Conservation (phyloP, 2,888 invertebrate genomes). For the Trisateles emortualis region DNA sequence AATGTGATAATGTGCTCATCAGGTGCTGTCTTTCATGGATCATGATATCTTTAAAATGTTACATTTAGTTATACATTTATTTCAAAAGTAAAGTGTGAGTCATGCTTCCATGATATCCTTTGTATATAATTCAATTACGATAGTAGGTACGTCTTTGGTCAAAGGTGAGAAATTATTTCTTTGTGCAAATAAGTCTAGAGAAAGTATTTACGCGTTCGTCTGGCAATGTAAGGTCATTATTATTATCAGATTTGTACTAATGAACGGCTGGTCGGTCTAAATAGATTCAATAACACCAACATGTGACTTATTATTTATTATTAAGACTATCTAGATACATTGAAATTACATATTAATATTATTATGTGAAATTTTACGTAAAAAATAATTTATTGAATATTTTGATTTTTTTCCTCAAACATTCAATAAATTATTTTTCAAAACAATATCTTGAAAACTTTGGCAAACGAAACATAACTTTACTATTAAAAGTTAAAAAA, state of each 20-base stretch:
- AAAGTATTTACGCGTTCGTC: constrained; percentile 9
- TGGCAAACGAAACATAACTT: too few species aligned
- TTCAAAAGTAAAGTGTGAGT: neutral
- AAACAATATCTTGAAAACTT: too few species aligned
- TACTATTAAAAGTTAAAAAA: too few species aligned
- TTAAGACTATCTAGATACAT: neutral
- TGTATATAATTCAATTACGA: neutral
- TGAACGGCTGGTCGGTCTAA: constrained; percentile 16
- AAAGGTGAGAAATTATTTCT: constrained; percentile 14
- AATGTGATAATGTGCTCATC: too few species aligned
- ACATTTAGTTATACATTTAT: too few species aligned
- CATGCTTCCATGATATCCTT: neutral
- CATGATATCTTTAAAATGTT: too few species aligned
- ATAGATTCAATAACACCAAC: constrained; percentile 3
- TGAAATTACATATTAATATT: neutral
- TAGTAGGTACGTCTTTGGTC: neutral
- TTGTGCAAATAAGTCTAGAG: constrained; percentile 4
- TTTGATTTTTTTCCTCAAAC: too few species aligned
- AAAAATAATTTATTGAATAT: too few species aligned
- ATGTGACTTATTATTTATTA: neutral
- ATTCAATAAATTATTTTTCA: too few species aligned
- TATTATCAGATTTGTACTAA: constrained; percentile 20
- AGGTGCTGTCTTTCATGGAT: too few species aligned
- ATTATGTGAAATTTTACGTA: too few species aligned
- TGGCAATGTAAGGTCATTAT: constrained; percentile 5